Evolutionary conservation across 2,797 vertebrate species (phyloP).

Genomic region (Microctenopoma lineatum): DNA sequence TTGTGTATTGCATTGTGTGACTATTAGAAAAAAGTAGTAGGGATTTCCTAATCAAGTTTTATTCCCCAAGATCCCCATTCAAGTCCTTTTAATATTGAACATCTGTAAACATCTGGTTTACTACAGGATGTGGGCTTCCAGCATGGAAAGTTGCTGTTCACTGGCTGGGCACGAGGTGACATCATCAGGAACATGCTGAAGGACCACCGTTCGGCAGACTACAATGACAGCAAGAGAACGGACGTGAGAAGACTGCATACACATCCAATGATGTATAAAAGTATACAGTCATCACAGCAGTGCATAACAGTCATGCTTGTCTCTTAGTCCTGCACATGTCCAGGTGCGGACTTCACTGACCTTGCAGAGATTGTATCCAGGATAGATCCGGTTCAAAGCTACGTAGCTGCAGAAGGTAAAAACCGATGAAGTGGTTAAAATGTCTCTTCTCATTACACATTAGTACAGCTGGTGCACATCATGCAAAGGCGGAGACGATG

Average conservation of each 20-base stretch:
- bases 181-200: constrained; percentile 95
- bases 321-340: constrained; percentile 82
- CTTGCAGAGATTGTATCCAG: constrained; percentile 96
- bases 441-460: background rate
- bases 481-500: constrained; percentile 6
- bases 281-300: background rate
- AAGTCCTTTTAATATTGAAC: too few species aligned
- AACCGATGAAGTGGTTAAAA: background rate
- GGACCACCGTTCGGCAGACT: constrained; percentile 90
- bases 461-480: background rate
- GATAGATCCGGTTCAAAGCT: constrained; percentile 92
- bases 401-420: constrained; percentile 89
- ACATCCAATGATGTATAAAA: background rate
- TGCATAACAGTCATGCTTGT: constrained; percentile 9
- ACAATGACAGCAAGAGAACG: constrained; percentile 89
- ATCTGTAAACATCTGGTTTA: background rate
- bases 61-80: too few species aligned
- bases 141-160: constrained; percentile 91
- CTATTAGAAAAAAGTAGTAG: too few species aligned
- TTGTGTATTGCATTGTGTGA: too few species aligned
- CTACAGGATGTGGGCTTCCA: constrained; percentile 92
- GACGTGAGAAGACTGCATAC: constrained; percentile 75
- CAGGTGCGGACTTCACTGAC: constrained; percentile 93
- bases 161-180: constrained; percentile 91
- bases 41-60: too few species aligned